These are phyloP conservation scores for Colostygia pectinataria DNA, from an alignment of 2,888 invertebrate genomes.

Conservation along the genomic window DNA sequence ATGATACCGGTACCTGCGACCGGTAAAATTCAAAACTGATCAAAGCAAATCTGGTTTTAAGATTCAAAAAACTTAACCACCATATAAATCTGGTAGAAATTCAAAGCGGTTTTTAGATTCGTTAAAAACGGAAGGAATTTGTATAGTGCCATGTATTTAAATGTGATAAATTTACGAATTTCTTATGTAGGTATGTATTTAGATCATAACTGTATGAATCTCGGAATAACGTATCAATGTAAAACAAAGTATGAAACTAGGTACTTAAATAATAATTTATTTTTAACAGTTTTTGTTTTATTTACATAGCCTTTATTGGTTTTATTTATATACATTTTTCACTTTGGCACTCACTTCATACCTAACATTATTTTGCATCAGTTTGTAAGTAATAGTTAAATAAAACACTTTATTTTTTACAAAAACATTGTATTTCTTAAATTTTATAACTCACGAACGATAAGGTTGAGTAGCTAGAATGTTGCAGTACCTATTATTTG, in stretches of 20 bases:
- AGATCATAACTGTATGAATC: slow-evolving; percentile 34
- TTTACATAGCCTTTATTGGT: background rate
- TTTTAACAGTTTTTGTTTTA: slow-evolving; percentile 8
- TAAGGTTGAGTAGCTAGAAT: slow-evolving; percentile 8
- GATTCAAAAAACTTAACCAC: too few species aligned
- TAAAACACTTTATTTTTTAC: too few species aligned
- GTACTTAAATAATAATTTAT: slow-evolving; percentile 19
- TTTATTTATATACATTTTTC: too few species aligned
- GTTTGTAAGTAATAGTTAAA: too few species aligned
- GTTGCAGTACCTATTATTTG: slow-evolving; percentile 19
- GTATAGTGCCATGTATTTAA: slow-evolving; percentile 37
- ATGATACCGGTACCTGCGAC: too few species aligned
- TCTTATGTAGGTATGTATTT: slow-evolving; percentile 29
- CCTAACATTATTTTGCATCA: too few species aligned
- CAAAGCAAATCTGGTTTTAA: too few species aligned
- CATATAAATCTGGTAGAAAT: background rate
- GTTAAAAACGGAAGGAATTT: slow-evolving; percentile 14
- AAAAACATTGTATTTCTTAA: background rate
- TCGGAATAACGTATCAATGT: slow-evolving; percentile 21
- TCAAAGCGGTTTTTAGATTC: background rate
- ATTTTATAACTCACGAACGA: slow-evolving; percentile 7
- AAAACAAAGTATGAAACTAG: slow-evolving; percentile 21
- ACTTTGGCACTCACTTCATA: too few species aligned
- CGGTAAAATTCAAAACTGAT: too few species aligned
- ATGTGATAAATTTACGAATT: slow-evolving; percentile 44